Conservation (phyloP, 2,797 vertebrate genomes). For the Sebastes melanostomus region DNA sequence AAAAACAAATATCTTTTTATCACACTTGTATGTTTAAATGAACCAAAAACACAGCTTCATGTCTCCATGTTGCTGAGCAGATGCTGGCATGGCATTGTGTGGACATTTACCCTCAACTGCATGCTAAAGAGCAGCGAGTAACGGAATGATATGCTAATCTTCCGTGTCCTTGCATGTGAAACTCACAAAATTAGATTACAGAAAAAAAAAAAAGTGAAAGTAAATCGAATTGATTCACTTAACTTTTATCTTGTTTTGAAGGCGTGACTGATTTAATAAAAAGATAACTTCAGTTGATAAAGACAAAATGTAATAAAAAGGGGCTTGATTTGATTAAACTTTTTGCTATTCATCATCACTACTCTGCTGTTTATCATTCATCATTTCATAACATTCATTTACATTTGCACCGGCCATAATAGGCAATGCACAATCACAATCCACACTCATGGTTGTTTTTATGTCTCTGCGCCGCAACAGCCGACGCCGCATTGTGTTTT, state of each 20-base stretch:
- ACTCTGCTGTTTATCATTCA: not conserved
- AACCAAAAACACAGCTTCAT: not conserved
- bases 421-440: not conserved
- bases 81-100: conserved; percentile 7
- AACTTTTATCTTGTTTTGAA: conserved; percentile 14
- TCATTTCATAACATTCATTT: not conserved
- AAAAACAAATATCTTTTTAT: too few species aligned
- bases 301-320: conserved; percentile 1
- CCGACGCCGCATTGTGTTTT: too few species aligned
- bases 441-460: not conserved
- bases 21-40: not conserved
- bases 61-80: not conserved
- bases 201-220: not conserved
- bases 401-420: not conserved
- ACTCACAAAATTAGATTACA: conserved; percentile 8
- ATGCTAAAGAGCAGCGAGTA: not conserved
- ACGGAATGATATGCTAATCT: not conserved
- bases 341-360: not conserved
- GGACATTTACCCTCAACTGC: not conserved
- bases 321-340: conserved; percentile 11
- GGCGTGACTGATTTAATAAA: conserved; percentile 14
- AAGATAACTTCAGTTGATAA: conserved; percentile 9
- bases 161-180: conserved; percentile 9
- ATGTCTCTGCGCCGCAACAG: not conserved
- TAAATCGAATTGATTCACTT: conserved; percentile 15